Evolutionary conservation across 2,888 invertebrate genomes (phyloP), one percentile per base, ranked within the genome.

Genomic region (Chrysodeixis includens): DNA sequence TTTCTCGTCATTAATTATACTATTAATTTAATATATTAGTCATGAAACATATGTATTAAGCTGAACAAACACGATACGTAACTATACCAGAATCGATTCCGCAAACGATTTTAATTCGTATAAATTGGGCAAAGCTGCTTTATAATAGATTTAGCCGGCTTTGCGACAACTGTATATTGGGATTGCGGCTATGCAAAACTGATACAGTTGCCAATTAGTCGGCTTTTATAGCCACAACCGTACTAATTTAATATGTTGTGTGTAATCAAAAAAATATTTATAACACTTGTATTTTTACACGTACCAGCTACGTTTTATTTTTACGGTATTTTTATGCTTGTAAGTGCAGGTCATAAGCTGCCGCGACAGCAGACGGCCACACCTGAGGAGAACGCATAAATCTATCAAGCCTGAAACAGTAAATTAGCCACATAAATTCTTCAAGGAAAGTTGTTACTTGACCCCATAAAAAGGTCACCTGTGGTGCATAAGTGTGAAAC

Each of bases 111-210:
- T 87, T 82, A 86, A 87, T 86, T 84, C 82, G 79, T 77, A 85
- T 83, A 84, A 83, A 87, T 87, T 85, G 83, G 79, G 74, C 78
- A 83, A 88, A 88, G 84, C 86, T 81, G 84, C 84, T 86, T 83
- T 83, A 83, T 78, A 86, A 86, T 86, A 84, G 82, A 84, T 86
- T 85, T 84, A 86, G 79, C 77, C 67, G 79, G 85, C 79, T 87
- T 86, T 83, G 80, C 78, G 79, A 81, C 80, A 81, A 82, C 82
- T 81, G 79, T 84, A 76, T 83, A 74, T 81, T 69, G 79, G 84
- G 71, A 83, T 86, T 87, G 84, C 70, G 82, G 82, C 77, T 77
- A 81, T 83, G 76, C 83, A 79, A 79, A 82, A 81, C 82, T 75
- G 75, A 84, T 83, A 84, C 81, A 74, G 79, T 81, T 83, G 79